Base-by-base conservation (phyloP, 2,113 vertebrate genomes). In the Hippocampus mohnikei region DNA sequence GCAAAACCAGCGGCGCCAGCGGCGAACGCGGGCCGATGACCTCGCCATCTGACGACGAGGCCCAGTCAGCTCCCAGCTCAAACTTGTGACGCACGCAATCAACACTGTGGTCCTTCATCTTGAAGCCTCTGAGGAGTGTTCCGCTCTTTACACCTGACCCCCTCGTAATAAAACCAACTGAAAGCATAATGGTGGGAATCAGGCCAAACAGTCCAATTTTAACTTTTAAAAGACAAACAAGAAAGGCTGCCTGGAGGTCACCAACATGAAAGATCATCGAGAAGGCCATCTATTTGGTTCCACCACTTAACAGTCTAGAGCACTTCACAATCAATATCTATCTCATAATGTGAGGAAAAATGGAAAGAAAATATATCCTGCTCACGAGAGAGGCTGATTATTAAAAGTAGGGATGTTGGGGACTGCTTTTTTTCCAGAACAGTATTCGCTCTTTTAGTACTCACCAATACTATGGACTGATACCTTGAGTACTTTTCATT, bases 21-120 rank as follows among this genome's bases (percentile, higher is more conserved):
- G 96, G 95, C 93, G 95, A 72, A 94, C 94, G 0, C 91, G 96
- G 80, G 93, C 94, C 0, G 95, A 95, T 10, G 97, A 99, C 77
- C 85, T 98, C 21, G 93, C 97, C 0, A 94, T 99, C 79, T 99
- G 93, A 92, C 20, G 1, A 0, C 0, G 27, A 50, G 56, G 40
- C 37, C 37, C 37, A 0, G 13, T 41, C 37, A 40, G 27, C 59
- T 40, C 9, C 21, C 2, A 3, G 33, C 61, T 23, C 11, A 0
- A 20, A 11, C 42, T 20, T 0, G 41, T n/a, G 61, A 66, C 40
- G 46, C 33, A 11, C 1, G 1, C 20, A 23, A n/a, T 15, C 33
- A 13, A 63, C 33, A 41, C 61, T 64, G 40, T 11, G 41, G n/a
- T 8, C 15, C 20, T 65, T 65, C 63, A 65, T 65, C 0, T 1